Evolutionary conservation across 2,797 vertebrate genomes (phyloP).

Genomic region (Decapterus maruadsi): DNA sequence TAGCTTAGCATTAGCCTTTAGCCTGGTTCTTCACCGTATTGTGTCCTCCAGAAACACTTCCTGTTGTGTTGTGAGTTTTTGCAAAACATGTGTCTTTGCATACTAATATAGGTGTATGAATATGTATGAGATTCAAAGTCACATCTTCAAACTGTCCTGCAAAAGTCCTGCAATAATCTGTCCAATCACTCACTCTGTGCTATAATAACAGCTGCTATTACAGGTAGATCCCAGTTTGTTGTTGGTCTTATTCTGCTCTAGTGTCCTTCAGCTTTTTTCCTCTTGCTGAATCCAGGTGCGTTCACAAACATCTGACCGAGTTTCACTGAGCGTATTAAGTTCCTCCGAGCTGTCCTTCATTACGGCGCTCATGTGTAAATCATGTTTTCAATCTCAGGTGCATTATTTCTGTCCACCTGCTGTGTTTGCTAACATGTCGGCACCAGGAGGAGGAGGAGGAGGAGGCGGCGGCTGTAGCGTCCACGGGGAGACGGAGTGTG

Average conservation of each 20-base stretch:
- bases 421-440: constrained; percentile 11
- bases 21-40: too few relatives aligned
- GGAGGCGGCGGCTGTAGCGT: constrained; percentile 1
- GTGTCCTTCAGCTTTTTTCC: neutral
- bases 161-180: neutral
- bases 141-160: neutral
- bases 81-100: too few relatives aligned
- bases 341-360: neutral
- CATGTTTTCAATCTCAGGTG: constrained; percentile 5
- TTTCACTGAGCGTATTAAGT: constrained; percentile 17
- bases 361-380: neutral
- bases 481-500: neutral
- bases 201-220: neutral
- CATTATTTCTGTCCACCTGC: constrained; percentile 24
- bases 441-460: neutral
- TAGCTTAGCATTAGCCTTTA: too few relatives aligned
- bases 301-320: neutral
- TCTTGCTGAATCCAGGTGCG: neutral
- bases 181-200: neutral
- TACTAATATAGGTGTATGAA: too few relatives aligned
- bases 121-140: too few relatives aligned
- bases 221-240: neutral
- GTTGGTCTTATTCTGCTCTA: neutral
- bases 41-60: too few relatives aligned
- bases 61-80: too few relatives aligned